Evolutionary conservation across 2,113 vertebrate genomes (phyloP).

Genomic region (Takifugu bimaculatus): DNA sequence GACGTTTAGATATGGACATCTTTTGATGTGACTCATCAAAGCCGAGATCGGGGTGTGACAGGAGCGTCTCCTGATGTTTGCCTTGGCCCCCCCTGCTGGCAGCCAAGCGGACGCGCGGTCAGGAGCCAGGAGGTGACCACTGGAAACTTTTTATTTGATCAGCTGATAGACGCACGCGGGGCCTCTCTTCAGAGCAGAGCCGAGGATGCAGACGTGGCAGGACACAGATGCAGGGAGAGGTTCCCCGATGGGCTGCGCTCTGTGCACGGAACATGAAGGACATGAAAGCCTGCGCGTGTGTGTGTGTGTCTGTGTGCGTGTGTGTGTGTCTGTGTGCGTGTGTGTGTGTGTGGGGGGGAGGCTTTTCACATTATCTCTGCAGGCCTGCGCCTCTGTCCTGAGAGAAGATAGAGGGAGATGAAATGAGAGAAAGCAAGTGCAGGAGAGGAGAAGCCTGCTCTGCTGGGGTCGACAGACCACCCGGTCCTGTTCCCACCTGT

Average conservation of each 20-base stretch:
- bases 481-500: conserved; percentile 14
- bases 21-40: conserved; percentile 72
- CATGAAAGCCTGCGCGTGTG: conserved; percentile 13
- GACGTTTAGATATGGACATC: conserved; percentile 57
- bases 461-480: not conserved
- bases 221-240: conserved; percentile 43
- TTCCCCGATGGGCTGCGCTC: conserved; percentile 40
- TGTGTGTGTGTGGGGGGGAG: conserved; percentile 17
- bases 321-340: conserved; percentile 33
- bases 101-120: conserved; percentile 52
- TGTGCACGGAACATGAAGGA: conserved; percentile 16
- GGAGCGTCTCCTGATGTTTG: conserved; percentile 63
- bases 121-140: conserved; percentile 59
- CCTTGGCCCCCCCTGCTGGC: conserved; percentile 54
- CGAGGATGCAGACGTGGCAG: conserved; percentile 20
- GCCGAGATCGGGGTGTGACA: conserved; percentile 57
- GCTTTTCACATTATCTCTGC: conserved; percentile 29
- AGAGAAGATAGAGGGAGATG: conserved; percentile 41
- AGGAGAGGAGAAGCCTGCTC: not conserved
- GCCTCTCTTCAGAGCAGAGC: conserved; percentile 8
- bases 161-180: conserved; percentile 44
- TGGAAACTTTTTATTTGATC: conserved; percentile 69
- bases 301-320: conserved; percentile 31
- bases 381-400: conserved; percentile 20
- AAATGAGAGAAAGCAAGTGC: conserved; percentile 50